A percentile compares a stretch with the other conserved stretches of the same genome.
These are phyloP conservation scores for Cryptocephalus moraei DNA, from an alignment of 2,888 invertebrate species.

Conservation along the genomic window DNA sequence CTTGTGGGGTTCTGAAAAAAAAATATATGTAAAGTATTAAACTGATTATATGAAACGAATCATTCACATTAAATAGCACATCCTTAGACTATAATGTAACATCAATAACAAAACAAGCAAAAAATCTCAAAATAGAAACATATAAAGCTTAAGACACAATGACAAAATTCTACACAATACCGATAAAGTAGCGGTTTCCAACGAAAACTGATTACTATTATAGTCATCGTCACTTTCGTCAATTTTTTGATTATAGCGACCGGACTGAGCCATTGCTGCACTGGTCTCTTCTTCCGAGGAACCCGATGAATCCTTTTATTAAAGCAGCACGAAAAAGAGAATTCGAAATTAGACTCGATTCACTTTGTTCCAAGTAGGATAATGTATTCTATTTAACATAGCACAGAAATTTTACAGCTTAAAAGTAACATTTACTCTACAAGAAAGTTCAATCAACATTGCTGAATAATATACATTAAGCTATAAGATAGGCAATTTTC, in stretches of 20 bases:
- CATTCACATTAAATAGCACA: too few species aligned
- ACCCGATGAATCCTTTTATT: conserved; percentile 39
- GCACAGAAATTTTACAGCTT: too few species aligned
- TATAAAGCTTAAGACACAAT: too few species aligned
- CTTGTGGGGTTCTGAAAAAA: conserved; percentile 42
- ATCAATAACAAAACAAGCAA: too few species aligned
- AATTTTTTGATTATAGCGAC: conserved; percentile 29
- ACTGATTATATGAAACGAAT: not conserved
- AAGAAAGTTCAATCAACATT: too few species aligned
- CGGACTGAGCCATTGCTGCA: conserved; percentile 31
- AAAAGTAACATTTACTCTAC: too few species aligned
- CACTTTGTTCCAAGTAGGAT: too few species aligned
- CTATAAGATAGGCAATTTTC: too few species aligned
- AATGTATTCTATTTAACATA: too few species aligned
- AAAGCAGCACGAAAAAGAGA: conserved; percentile 22
- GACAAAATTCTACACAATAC: conserved; percentile 18
- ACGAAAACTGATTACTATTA: conserved; percentile 36
- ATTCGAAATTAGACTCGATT: conserved; percentile 1
- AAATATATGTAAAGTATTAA: conserved; percentile 2
- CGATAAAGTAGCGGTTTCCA: conserved; percentile 34
- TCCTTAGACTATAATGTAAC: too few species aligned
- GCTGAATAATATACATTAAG: too few species aligned
- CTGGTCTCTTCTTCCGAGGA: conserved; percentile 39
- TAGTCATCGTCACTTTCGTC: conserved; percentile 37
- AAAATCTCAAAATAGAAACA: too few species aligned